Evolutionary conservation across 53 echinoderm and acorn worm genomes (phyloP).

Genomic region (Echinometra lucunter): DNA sequence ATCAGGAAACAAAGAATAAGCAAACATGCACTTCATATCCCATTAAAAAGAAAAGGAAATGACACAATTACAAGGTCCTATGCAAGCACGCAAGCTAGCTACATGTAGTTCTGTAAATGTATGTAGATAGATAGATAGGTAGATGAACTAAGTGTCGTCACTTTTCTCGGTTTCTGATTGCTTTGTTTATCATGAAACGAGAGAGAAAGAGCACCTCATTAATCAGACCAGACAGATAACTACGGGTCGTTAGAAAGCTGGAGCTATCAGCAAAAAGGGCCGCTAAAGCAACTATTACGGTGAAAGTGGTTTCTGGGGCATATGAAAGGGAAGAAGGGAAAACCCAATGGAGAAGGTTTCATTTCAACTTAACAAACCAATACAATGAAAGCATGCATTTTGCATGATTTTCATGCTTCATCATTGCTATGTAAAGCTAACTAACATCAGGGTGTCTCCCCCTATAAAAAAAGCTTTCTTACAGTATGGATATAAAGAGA

Average conservation of each 20-base stretch:
- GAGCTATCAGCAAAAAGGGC: not conserved
- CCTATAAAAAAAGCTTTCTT: not conserved
- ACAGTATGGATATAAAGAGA: not conserved
- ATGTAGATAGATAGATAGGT: not conserved
- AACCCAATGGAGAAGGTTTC: not conserved
- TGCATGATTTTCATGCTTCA: not conserved
- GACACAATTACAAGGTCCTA: not conserved
- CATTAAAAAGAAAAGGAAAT: conserved; percentile 15
- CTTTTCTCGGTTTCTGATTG: conserved; percentile 33
- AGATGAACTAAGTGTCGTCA: conserved; percentile 21
- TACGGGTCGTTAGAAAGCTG: not conserved
- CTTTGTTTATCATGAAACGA: conserved; percentile 14
- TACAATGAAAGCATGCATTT: not conserved
- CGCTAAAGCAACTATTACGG: not conserved
- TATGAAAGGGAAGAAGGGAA: not conserved
- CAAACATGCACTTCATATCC: not conserved
- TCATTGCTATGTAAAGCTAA: not conserved
- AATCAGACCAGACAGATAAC: conserved; percentile 23
- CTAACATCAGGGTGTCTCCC: too few relatives aligned
- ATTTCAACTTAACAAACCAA: not conserved
- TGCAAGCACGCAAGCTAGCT: not conserved
- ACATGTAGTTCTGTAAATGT: too few relatives aligned
- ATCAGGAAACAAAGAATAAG: not conserved
- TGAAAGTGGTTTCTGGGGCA: conserved; percentile 1
- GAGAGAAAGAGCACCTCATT: conserved; percentile 32